phyloP scores from a whole-genome alignment of 37 sponge, comb jelly and placozoan species.

The Dysidea cf. avara region DNA sequence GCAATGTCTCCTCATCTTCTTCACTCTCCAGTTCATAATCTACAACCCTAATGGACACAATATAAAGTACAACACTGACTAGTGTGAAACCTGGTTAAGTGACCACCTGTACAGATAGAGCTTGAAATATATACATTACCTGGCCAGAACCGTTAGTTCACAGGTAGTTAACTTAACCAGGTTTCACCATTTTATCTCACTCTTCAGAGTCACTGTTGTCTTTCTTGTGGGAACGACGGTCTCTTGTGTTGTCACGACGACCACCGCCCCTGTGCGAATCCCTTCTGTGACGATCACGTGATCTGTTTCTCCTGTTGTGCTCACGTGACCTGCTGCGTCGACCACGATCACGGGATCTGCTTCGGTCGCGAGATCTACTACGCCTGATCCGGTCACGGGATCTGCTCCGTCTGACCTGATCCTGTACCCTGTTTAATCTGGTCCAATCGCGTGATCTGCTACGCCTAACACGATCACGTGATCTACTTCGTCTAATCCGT shows the following conservation, averaged over 20 bases:
- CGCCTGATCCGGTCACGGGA: neutral
- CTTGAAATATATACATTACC: too few species aligned
- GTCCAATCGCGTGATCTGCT: neutral
- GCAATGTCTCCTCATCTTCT: constrained; percentile 90
- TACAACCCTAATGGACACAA: constrained; percentile 28
- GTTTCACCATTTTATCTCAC: constrained; percentile 45
- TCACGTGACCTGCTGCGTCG: neutral
- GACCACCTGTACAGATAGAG: too few species aligned
- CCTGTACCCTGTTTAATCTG: neutral
- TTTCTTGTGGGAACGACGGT: too few species aligned
- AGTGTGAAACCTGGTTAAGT: too few species aligned
- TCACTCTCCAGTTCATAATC: constrained; percentile 65
- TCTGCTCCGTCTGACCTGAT: too few species aligned
- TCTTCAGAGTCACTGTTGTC: too few species aligned
- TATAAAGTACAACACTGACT: neutral
- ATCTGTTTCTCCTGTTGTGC: too few species aligned
- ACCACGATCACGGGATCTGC: neutral
- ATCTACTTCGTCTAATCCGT: neutral
- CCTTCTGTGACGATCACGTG: too few species aligned
- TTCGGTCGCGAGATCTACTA: neutral
- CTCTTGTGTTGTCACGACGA: too few species aligned
- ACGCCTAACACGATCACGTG: neutral
- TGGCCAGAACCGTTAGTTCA: too few species aligned
- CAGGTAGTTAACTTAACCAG: too few species aligned
- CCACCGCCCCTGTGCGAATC: too few species aligned